Conservation (phyloP, 2,797 vertebrate species). For the Vipera latastei region DNA sequence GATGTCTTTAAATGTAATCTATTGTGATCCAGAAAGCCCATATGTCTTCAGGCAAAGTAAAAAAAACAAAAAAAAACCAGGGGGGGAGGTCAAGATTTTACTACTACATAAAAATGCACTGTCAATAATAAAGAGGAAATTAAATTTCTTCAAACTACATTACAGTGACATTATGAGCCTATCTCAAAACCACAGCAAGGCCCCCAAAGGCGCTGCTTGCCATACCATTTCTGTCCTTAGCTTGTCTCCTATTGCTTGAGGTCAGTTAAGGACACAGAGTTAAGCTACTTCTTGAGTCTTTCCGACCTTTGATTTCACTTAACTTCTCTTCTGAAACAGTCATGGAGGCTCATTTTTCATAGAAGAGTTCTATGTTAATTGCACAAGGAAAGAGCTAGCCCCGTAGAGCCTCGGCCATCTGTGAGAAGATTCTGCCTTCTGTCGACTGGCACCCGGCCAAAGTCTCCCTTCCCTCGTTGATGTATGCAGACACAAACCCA, state of each 20-base stretch:
- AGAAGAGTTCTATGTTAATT: background rate
- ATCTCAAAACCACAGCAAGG: background rate
- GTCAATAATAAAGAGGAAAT: constrained; percentile 29
- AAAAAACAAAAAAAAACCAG: background rate
- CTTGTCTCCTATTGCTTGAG: constrained; percentile 1
- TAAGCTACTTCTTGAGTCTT: background rate
- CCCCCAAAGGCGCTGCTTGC: background rate
- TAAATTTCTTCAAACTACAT: background rate
- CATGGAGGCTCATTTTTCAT: background rate
- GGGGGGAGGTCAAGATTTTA: constrained; percentile 4
- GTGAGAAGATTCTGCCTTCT: background rate
- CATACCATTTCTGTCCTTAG: constrained; percentile 3
- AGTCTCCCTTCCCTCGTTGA: background rate
- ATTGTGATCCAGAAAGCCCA: constrained; percentile 27
- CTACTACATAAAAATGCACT: constrained; percentile 27
- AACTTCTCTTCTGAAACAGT: background rate
- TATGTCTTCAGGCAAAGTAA: background rate
- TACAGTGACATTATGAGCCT: background rate
- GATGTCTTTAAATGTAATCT: constrained; percentile 37
- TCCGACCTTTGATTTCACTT: constrained; percentile 1
- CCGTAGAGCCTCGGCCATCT: background rate
- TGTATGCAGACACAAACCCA: background rate
- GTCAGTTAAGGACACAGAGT: background rate
- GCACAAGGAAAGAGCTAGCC: background rate
- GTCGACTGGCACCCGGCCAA: background rate